Conservation (phyloP, 2,797 vertebrate species). For the Spea hammondii region DNA sequence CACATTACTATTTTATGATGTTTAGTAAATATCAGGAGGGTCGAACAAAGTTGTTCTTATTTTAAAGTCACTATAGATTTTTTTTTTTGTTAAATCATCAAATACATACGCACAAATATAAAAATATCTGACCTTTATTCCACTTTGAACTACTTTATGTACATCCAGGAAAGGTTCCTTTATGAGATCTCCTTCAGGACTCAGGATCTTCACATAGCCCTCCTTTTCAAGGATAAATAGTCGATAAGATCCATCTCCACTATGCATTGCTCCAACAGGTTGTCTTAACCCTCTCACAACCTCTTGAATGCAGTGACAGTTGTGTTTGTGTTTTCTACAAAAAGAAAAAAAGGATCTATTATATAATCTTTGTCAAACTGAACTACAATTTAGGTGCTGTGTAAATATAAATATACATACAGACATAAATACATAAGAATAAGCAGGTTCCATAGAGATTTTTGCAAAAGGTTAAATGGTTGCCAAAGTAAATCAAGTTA, state of each 20-base stretch:
- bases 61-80: no score
- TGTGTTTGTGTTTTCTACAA: slow-evolving; percentile 96
- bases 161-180: slow-evolving; percentile 97
- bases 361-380: not conserved
- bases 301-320: slow-evolving; percentile 95
- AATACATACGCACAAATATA: not conserved
- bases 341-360: slow-evolving; percentile 42
- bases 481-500: no score
- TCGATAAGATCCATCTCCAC: slow-evolving; percentile 91
- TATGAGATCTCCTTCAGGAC: slow-evolving; percentile 83
- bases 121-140: slow-evolving; percentile 85
- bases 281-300: slow-evolving; percentile 88
- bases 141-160: slow-evolving; percentile 96
- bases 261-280: slow-evolving; percentile 86
- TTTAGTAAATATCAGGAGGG: no score
- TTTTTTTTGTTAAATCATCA: no score
- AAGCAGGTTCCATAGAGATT: no score
- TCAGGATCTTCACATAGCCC: slow-evolving; percentile 89
- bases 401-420: no score
- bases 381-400: no score
- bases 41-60: no score
- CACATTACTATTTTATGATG: no score
- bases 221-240: slow-evolving; percentile 96
- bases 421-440: no score
- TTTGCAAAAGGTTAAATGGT: no score